These are phyloP conservation scores for Myotis brandtii DNA, from an alignment of 2,113 vertebrate species.

Conservation along the genomic window DNA sequence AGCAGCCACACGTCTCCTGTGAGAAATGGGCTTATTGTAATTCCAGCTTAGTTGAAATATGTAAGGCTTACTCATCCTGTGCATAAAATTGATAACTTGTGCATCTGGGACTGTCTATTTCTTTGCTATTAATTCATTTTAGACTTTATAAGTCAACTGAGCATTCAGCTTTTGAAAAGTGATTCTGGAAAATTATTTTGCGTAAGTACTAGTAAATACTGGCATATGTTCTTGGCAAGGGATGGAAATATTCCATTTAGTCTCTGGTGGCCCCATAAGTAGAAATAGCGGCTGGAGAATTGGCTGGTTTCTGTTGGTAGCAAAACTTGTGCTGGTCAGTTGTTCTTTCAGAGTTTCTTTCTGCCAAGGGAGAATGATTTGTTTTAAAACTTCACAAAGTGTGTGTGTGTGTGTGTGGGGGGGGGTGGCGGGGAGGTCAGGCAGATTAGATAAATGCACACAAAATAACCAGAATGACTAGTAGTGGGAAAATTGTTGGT, in stretches of 20 bases:
- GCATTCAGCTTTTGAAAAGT: conserved; percentile 86
- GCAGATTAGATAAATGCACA: background rate
- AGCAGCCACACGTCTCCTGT: conserved; percentile 71
- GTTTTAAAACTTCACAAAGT: conserved; percentile 43
- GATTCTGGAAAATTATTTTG: conserved; percentile 88
- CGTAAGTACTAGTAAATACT: conserved; percentile 88
- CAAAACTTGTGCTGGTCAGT: conserved; percentile 70
- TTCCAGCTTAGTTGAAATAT: conserved; percentile 85
- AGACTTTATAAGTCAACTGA: conserved; percentile 86
- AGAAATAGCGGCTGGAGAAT: conserved; percentile 78
- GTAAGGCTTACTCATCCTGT: conserved; percentile 80
- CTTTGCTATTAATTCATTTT: conserved; percentile 87
- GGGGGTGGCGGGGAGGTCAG: background rate
- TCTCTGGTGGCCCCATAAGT: conserved; percentile 81
- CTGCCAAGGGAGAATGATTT: conserved; percentile 63
- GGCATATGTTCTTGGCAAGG: conserved; percentile 83
- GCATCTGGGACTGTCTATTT: conserved; percentile 83
- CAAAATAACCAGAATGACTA: background rate
- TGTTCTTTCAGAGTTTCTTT: conserved; percentile 74
- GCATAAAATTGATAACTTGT: conserved; percentile 85
- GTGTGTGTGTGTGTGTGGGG: too few relatives aligned
- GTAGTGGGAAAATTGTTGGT: background rate
- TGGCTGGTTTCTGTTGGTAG: conserved; percentile 72
- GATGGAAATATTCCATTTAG: conserved; percentile 81
- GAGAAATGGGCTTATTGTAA: conserved; percentile 82